Evolutionary conservation across 2,888 invertebrate genomes (phyloP).

Genomic region (Drosophila neonasuta): DNA sequence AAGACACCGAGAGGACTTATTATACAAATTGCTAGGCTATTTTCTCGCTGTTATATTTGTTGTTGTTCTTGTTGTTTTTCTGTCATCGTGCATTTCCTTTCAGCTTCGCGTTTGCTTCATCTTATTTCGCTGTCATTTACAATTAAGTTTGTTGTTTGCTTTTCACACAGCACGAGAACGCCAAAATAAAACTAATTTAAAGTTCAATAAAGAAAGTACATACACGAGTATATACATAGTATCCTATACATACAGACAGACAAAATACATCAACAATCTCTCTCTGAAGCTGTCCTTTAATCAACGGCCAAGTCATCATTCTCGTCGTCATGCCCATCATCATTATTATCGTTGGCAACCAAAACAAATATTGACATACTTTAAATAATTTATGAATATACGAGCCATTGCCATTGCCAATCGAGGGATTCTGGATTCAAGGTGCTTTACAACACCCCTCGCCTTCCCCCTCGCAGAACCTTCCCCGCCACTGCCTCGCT

Average conservation of each 20-base stretch:
- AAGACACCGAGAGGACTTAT: slow-evolving; percentile 35
- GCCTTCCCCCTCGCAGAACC: not conserved
- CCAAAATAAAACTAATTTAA: slow-evolving; percentile 74
- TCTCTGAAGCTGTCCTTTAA: slow-evolving; percentile 40
- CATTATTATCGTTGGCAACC: slow-evolving; percentile 31
- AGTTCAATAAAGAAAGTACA: slow-evolving; percentile 67
- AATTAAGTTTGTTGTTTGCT: slow-evolving; percentile 55
- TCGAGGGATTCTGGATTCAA: slow-evolving; percentile 29
- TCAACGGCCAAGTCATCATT: slow-evolving; percentile 43
- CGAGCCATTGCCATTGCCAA: slow-evolving; percentile 20
- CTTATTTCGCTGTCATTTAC: slow-evolving; percentile 51
- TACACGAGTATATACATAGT: not conserved
- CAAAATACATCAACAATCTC: not conserved
- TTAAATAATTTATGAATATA: slow-evolving; percentile 70
- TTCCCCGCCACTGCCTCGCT: not conserved
- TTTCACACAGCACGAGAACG: slow-evolving; percentile 18
- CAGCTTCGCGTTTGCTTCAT: slow-evolving; percentile 18
- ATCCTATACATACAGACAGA: too few relatives aligned
- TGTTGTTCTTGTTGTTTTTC: slow-evolving; percentile 14
- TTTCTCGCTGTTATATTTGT: slow-evolving; percentile 28
- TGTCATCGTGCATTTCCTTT: slow-evolving; percentile 18
- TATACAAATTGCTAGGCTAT: slow-evolving; percentile 58
- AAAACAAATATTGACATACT: slow-evolving; percentile 65
- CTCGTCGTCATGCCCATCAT: slow-evolving; percentile 16
- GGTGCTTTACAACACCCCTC: not conserved